phyloP scores from a whole-genome alignment of 2,113 vertebrate species.

The Elaphurus davidianus region DNA sequence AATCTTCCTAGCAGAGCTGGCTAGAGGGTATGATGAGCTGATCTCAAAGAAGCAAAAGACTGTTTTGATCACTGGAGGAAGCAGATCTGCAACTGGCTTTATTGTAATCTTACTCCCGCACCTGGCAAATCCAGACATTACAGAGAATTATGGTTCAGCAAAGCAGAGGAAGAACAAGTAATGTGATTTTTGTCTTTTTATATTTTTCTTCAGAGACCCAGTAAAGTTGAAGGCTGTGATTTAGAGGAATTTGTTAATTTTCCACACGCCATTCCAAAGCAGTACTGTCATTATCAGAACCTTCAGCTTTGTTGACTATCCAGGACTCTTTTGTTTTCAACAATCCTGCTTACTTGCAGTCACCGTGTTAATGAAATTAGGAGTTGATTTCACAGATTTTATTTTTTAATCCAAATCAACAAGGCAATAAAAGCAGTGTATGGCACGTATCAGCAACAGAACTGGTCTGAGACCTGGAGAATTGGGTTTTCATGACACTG shows the following conservation, averaged over 20 bases:
- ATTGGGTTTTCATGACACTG: background rate
- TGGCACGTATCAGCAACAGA: background rate
- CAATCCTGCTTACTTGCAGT: background rate
- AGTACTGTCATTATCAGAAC: background rate
- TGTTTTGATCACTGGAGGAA: constrained; percentile 53
- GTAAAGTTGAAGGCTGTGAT: background rate
- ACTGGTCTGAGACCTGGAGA: background rate
- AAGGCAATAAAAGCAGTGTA: background rate
- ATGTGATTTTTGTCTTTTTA: background rate
- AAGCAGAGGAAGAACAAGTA: background rate
- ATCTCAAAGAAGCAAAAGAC: constrained; percentile 38
- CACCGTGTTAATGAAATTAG: background rate
- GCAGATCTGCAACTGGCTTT: background rate
- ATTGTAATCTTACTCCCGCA: constrained; percentile 29
- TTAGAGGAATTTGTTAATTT: constrained; percentile 48
- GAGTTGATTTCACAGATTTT: background rate
- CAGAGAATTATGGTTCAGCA: constrained; percentile 39
- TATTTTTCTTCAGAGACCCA: background rate
- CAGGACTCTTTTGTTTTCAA: background rate
- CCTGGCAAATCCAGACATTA: constrained; percentile 41
- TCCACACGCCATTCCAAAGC: background rate
- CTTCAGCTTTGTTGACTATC: background rate
- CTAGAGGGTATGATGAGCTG: background rate
- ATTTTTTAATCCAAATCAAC: background rate
- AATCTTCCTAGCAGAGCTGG: background rate